phyloP scores from a whole-genome alignment of 30 jellyfish, hydroid and myxozoan species.

The Mastigias papua region DNA sequence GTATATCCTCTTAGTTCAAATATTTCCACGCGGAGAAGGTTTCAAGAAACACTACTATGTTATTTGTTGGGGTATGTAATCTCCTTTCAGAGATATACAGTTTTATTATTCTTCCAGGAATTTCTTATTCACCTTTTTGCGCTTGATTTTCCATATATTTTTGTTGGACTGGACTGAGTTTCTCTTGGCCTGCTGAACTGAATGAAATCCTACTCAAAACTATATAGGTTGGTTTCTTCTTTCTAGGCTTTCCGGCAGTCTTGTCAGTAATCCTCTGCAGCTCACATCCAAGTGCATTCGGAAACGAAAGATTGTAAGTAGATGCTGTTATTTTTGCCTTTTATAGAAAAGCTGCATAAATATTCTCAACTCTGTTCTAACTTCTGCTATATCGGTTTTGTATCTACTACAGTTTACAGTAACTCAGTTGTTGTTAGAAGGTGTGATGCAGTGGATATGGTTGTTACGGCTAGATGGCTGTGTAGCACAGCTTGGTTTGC shows the following conservation, averaged over 20 bases:
- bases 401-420: too few relatives aligned
- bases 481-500: too few relatives aligned
- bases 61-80: conserved; percentile 81
- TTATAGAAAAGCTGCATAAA: too few relatives aligned
- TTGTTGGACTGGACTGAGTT: background rate
- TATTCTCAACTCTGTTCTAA: too few relatives aligned
- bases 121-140: too few relatives aligned
- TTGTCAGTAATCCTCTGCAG: conserved; percentile 77
- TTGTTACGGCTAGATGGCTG: too few relatives aligned
- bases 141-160: too few relatives aligned
- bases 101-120: too few relatives aligned
- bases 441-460: too few relatives aligned
- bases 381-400: too few relatives aligned
- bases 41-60: conserved; percentile 74
- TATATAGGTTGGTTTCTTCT: background rate
- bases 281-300: conserved; percentile 74
- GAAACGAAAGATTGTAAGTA: conserved; percentile 73
- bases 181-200: background rate
- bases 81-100: background rate
- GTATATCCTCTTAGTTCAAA: conserved; percentile 77
- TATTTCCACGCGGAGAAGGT: conserved; percentile 77
- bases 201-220: background rate
- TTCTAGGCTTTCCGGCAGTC: conserved; percentile 78
- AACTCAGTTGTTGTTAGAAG: too few relatives aligned
- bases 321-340: too few relatives aligned